These are phyloP conservation scores for Mesorhabditis spiculigera DNA, from an alignment of 2,888 invertebrate species.

Conservation along the genomic window DNA sequence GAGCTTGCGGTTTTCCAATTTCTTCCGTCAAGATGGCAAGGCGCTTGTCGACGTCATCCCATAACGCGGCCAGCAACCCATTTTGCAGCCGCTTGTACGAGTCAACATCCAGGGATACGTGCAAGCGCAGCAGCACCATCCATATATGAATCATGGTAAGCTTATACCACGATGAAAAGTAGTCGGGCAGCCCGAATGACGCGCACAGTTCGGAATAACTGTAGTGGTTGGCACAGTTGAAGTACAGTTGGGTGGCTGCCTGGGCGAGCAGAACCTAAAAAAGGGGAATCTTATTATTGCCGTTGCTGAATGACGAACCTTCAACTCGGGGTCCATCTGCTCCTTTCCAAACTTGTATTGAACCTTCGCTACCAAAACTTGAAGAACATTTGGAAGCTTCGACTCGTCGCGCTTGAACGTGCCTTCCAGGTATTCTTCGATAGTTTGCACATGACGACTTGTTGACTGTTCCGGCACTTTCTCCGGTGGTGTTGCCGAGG, in stretches of 20 bases:
- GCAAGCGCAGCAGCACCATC: constrained; percentile 51
- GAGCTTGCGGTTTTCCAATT: constrained; percentile 33
- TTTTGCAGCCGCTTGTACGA: constrained; percentile 41
- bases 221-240: constrained; percentile 51
- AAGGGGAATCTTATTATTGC: too few species aligned
- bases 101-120: constrained; percentile 46
- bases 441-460: neutral
- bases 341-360: too few species aligned
- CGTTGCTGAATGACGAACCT: too few species aligned
- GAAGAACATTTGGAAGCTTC: too few species aligned
- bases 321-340: too few species aligned
- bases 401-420: too few species aligned
- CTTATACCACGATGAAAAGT: constrained; percentile 41
- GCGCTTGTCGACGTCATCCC: constrained; percentile 48
- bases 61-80: constrained; percentile 41
- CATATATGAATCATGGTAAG: constrained; percentile 50
- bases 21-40: constrained; percentile 40
- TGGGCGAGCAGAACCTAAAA: constrained; percentile 27
- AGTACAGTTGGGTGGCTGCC: constrained; percentile 49
- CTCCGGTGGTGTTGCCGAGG: too few species aligned
- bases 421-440: neutral
- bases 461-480: too few species aligned
- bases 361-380: too few species aligned
- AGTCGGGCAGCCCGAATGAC: constrained; percentile 23
- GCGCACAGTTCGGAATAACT: constrained; percentile 42